Base-by-base conservation (phyloP, 2,797 vertebrate species). In the Bovichtus variegatus region DNA sequence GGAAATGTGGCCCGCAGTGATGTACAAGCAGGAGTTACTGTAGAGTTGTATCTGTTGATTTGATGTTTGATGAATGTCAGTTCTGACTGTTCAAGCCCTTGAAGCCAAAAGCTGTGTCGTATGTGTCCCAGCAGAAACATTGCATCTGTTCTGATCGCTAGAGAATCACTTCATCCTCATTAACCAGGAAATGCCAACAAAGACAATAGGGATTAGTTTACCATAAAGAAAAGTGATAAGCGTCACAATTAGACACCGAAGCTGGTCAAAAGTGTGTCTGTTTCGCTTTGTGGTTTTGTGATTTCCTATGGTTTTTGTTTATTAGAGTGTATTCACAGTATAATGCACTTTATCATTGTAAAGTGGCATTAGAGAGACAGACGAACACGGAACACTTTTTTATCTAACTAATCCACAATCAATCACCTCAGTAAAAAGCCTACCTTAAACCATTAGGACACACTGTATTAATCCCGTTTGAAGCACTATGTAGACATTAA, bases 11-110 rank as follows among this genome's bases (percentile, higher is more conserved):
- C 12, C 54, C 29, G 57, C 16, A 44, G 27, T 81, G 73, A 78
- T 71, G 65, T 70, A 66, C 54, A 84, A 81, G 78, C 78, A 55
- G 63, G 36, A 55, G 65, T 65, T 31, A 18, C 31, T 50, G 36
- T 40, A 16, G 9, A 65, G 43, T 19, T n/a, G 41, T 47, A 65
- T 58, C 8, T 25, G 64, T 68, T 31, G 31, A 59, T 60, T 76
- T 76, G 44, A 85, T 69, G 51, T 79, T 77, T 76, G 74, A 86
- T 84, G 72, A 74, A 61, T 83, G 84, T 86, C 80, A 81, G 9
- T 75, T 67, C 16, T 80, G 83, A 88, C 84, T 77, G 65, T 51
- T 78, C 9, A 9, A 82, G 63, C 59, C 71, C 79, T 69, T 41
- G 62, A 68, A 69, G 82, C 55, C 34, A 62, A 51, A 40, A 63